Base-by-base conservation (phyloP, 2,888 invertebrate species). In the Drosophila cognata region DNA sequence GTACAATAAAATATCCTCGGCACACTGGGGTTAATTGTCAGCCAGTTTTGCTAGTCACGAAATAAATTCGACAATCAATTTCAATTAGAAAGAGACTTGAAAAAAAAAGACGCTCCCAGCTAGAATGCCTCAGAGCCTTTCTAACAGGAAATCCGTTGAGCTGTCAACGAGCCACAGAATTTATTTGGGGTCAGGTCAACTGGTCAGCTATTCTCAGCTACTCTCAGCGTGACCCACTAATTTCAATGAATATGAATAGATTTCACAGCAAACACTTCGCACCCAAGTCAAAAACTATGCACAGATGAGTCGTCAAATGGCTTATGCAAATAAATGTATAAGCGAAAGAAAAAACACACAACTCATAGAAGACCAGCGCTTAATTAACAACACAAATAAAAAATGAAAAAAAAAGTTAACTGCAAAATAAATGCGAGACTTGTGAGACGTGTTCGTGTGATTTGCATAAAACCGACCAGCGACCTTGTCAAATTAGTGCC, bases 401-500 rank as follows among this genome's bases (percentile, higher is more conserved):
- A 29, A 41, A n/a, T 6, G 2, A 2, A 25, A 70, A 62, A 41
- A 62, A 33, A 69, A 53, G 43, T 58, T 63, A 52, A 60, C 25
- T 16, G 46, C 46, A 16, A 74, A 77, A 70, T 62, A 29, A 74
- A 81, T 67, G 71, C 68, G 57, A 36, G 11, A 18, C 55, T 58
- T 56, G 35, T 16, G 11, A 62, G 63, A 79, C 76, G 71, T 74
- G 77, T 59, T 76, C 71, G 67, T 64, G 74, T 64, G 74, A 74
- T 77, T 77, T 69, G 55, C 53, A 72, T 57, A 65, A 59, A 59
- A 55, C 29, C 60, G 51, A 46, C 65, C 55, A 76, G 69, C 65
- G 84, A 89, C 84, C 84, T 85, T 85, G 84, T 87, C 89, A 82
- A 89, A 87, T 85, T 85, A 89, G 75, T 85, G 84, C 79, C 84